Conservation (phyloP, 2,888 invertebrate genomes). For the Neocrepidodera transversa region DNA sequence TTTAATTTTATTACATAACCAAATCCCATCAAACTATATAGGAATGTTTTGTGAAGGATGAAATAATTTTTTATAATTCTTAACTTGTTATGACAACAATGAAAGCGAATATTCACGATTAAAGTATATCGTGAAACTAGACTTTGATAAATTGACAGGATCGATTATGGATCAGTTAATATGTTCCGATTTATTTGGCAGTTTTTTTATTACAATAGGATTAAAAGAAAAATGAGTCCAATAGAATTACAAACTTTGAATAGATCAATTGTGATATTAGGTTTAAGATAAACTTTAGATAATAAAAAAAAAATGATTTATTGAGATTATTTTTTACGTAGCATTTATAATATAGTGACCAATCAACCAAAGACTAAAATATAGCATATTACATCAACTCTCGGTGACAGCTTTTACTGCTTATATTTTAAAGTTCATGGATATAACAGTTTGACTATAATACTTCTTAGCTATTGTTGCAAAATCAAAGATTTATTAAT, state of each 20-base stretch:
- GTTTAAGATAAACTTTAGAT: too few relatives aligned
- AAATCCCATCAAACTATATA: too few relatives aligned
- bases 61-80: background rate
- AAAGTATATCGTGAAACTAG: background rate
- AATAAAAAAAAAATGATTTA: too few relatives aligned
- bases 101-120: background rate
- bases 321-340: background rate
- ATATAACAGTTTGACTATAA: too few relatives aligned
- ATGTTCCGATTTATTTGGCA: background rate
- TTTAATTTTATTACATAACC: too few relatives aligned
- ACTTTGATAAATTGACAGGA: background rate
- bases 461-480: background rate
- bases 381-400: too few relatives aligned
- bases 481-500: constrained; percentile 22
- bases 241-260: too few relatives aligned
- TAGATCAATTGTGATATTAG: too few relatives aligned
- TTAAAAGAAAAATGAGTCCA: too few relatives aligned
- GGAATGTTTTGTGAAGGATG: too few relatives aligned
- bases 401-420: background rate
- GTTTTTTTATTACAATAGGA: background rate
- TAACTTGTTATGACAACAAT: constrained; percentile 8
- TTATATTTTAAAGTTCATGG: too few relatives aligned
- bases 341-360: background rate
- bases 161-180: background rate
- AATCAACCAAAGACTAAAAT: background rate